These are phyloP conservation scores for Tryphoninae sp. DNA, from an alignment of 2,888 invertebrate species.

Conservation along the genomic window DNA sequence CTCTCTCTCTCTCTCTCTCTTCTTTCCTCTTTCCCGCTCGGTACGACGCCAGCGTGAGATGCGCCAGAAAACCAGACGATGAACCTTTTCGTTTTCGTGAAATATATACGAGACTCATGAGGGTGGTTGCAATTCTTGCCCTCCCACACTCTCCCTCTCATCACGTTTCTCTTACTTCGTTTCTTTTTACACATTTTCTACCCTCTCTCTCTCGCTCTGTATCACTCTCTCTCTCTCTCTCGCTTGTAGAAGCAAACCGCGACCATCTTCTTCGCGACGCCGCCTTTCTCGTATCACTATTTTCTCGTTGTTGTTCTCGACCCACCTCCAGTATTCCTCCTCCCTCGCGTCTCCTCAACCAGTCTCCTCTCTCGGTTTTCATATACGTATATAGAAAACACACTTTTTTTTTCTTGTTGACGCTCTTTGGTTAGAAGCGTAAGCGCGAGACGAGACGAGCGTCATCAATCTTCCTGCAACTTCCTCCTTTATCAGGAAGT, in stretches of 20 bases:
- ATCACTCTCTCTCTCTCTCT: not conserved
- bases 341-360: slow-evolving; percentile 39
- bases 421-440: slow-evolving; percentile 54
- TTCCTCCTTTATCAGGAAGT: slow-evolving; percentile 63
- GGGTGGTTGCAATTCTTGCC: slow-evolving; percentile 59
- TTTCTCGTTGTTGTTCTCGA: slow-evolving; percentile 32
- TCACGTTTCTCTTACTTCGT: slow-evolving; percentile 28
- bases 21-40: not conserved
- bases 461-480: slow-evolving; percentile 57
- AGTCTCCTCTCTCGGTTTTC: slow-evolving; percentile 24
- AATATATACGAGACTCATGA: slow-evolving; percentile 49
- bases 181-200: slow-evolving; percentile 43
- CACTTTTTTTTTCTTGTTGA: slow-evolving; percentile 34
- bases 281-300: slow-evolving; percentile 13
- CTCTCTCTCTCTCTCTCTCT: slow-evolving; percentile 5
- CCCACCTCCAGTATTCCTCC: slow-evolving; percentile 29
- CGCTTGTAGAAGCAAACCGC: not conserved
- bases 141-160: slow-evolving; percentile 39
- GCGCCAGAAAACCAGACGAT: slow-evolving; percentile 57
- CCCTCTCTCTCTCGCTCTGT: slow-evolving; percentile 27
- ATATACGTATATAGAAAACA: not conserved
- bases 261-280: slow-evolving; percentile 11
- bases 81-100: slow-evolving; percentile 58
- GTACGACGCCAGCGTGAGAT: slow-evolving; percentile 37
- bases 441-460: slow-evolving; percentile 52